Percentiles rank a stretch among this genome's conserved stretches.
These are phyloP conservation scores for Argopecten irradians DNA, from an alignment of 1,140 invertebrate genomes.

Conservation along the genomic window DNA sequence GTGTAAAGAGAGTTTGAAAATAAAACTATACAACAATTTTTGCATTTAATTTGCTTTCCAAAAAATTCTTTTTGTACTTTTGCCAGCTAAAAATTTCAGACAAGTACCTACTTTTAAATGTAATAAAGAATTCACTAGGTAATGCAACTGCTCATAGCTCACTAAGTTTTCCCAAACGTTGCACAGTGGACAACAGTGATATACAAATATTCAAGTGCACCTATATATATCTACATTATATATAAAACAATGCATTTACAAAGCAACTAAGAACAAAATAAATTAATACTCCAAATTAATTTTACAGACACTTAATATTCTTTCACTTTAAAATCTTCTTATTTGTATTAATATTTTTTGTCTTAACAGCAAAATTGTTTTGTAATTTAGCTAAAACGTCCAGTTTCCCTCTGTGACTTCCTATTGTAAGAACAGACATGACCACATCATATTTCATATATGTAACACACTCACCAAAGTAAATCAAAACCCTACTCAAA, in stretches of 20 bases:
- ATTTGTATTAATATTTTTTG: no score
- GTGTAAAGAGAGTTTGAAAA: neutral
- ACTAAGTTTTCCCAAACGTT: neutral
- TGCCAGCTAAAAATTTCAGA: neutral
- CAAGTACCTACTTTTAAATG: no score
- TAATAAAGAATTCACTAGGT: no score
- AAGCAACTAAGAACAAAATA: neutral
- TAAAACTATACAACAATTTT: neutral
- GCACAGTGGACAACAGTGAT: neutral
- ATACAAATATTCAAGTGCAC: conserved; percentile 8
- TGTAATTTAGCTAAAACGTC: no score
- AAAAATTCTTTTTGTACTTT: neutral
- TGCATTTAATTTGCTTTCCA: neutral
- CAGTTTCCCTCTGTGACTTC: no score
- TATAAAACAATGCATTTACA: neutral
- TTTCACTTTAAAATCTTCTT: neutral
- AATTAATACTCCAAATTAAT: neutral
- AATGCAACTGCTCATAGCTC: neutral
- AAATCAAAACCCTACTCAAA: no score
- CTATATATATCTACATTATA: neutral
- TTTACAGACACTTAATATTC: neutral
- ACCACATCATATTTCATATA: no score
- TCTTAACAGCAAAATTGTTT: no score
- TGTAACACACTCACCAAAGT: no score
- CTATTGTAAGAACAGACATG: no score